These are phyloP conservation scores for Anaspis maculata DNA, from an alignment of 2,888 invertebrate species.

Conservation along the genomic window DNA sequence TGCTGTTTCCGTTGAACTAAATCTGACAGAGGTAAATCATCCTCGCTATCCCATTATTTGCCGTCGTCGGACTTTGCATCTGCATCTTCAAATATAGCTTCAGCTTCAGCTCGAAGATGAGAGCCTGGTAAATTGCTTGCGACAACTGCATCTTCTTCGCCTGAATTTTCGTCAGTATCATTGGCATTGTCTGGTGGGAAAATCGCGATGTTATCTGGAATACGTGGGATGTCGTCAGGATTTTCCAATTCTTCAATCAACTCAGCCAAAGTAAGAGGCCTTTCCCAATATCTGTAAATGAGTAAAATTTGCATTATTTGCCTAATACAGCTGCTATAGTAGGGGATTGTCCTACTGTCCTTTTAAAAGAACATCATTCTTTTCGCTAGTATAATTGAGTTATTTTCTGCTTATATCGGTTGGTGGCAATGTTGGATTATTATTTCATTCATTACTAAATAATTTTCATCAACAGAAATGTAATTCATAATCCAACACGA, in stretches of 20 bases:
- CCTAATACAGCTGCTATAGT: too few species aligned
- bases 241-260: not conserved
- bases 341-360: too few species aligned
- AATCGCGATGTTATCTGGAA: not conserved
- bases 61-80: too few species aligned
- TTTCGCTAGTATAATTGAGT: not conserved
- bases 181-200: not conserved
- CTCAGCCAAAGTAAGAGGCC: not conserved
- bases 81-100: conserved; percentile 1
- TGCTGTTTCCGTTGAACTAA: conserved; percentile 1
- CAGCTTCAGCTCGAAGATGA: conserved; percentile 12
- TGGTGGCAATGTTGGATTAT: too few species aligned
- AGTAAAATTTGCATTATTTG: not conserved
- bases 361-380: not conserved
- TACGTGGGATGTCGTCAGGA: not conserved
- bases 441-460: too few species aligned
- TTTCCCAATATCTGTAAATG: not conserved
- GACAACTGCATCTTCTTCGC: conserved; percentile 10
- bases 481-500: too few species aligned
- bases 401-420: too few species aligned
- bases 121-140: conserved; percentile 13
- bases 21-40: not conserved
- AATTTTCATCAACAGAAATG: too few species aligned
- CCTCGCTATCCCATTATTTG: conserved; percentile 2
- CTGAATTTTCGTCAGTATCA: conserved; percentile 14